phyloP scores from a whole-genome alignment of 1,140 invertebrate genomes.

The Ptiloglossa arizonensis region DNA sequence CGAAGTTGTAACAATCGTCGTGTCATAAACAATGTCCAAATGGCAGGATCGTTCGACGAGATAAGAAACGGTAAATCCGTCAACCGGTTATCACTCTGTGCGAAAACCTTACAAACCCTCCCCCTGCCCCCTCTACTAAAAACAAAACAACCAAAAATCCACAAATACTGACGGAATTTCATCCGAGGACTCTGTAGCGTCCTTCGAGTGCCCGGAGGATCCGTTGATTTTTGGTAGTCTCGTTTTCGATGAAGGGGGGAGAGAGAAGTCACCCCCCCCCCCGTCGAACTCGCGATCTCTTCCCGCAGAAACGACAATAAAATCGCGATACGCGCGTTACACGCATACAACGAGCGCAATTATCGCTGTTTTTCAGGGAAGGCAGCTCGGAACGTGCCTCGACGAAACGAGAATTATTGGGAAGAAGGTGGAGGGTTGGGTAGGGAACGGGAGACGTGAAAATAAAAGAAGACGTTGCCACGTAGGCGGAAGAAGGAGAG shows the following conservation, averaged over 20 bases:
- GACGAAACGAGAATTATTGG: conserved; percentile 21
- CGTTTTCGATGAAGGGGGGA: too few species aligned
- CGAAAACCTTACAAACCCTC: neutral
- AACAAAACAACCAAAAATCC: too few species aligned
- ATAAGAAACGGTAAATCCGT: conserved; percentile 17
- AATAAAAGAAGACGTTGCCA: too few species aligned
- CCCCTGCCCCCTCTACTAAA: too few species aligned
- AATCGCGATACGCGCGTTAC: conserved; percentile 11
- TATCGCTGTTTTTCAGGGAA: conserved; percentile 17
- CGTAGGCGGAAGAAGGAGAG: neutral
- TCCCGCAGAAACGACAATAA: neutral
- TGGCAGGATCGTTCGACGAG: neutral
- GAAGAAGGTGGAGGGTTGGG: neutral
- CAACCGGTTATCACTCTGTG: conserved; percentile 11
- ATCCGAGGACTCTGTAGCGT: too few species aligned
- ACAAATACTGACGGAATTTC: neutral
- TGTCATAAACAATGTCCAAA: neutral
- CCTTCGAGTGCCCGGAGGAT: too few species aligned
- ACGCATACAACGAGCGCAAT: neutral
- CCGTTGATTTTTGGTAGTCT: too few species aligned
- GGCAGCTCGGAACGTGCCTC: neutral
- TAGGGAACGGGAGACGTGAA: too few species aligned
- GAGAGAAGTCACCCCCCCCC: too few species aligned
- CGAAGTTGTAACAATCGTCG: conserved; percentile 14
- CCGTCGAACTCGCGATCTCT: too few species aligned